Evolutionary conservation across 2,888 invertebrate genomes (phyloP).

Genomic region (Andrena camellia): DNA sequence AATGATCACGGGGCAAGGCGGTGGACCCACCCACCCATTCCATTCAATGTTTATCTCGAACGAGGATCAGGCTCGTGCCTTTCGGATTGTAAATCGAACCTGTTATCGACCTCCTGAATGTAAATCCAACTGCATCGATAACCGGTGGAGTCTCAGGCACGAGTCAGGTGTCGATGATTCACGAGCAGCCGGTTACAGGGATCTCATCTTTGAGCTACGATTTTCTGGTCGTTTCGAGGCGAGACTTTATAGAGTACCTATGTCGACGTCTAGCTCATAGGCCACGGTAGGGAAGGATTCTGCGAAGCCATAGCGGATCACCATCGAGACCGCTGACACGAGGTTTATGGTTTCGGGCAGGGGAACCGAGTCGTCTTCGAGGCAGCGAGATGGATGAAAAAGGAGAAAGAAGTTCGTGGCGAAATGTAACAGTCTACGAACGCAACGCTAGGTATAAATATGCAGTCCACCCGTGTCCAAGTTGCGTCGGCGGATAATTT

Average conservation of each 20-base stretch:
- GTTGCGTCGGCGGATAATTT: constrained; percentile 80
- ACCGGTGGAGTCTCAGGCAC: constrained; percentile 65
- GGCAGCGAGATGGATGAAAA: constrained; percentile 32
- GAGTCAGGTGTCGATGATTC: constrained; percentile 72
- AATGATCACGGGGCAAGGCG: no score
- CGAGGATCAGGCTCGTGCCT: constrained; percentile 13
- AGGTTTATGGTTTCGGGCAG: constrained; percentile 52
- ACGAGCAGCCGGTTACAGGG: constrained; percentile 52
- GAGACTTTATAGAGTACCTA: constrained; percentile 44
- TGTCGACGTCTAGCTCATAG: constrained; percentile 29
- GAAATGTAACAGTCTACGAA: constrained; percentile 58
- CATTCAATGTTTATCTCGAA: constrained; percentile 11
- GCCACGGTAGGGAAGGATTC: constrained; percentile 30
- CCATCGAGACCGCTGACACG: constrained; percentile 56
- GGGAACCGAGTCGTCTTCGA: constrained; percentile 32
- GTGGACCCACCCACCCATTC: not conserved
- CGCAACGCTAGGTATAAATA: constrained; percentile 62
- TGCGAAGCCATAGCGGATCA: constrained; percentile 48
- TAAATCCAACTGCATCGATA: constrained; percentile 28
- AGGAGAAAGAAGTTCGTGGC: constrained; percentile 38
- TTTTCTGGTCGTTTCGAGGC: constrained; percentile 40
- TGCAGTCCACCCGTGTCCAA: constrained; percentile 62
- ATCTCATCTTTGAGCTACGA: constrained; percentile 31
- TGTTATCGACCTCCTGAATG: constrained; percentile 13
- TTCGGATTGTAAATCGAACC: constrained; percentile 24